Base-by-base conservation (phyloP, 92 coral and sea anemone genomes). In the Hydrozoanthus gracilis region DNA sequence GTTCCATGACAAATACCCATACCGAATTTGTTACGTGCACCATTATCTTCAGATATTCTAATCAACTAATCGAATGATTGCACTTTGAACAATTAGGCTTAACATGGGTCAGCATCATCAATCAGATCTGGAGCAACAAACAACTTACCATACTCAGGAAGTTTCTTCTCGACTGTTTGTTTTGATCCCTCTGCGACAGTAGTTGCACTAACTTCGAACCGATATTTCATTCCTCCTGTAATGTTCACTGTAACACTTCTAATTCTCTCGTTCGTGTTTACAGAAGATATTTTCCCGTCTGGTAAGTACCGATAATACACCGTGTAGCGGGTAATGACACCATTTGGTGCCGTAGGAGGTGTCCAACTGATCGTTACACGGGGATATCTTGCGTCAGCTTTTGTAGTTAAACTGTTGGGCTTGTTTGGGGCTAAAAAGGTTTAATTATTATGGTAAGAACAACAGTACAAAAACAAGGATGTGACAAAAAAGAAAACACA, bases 161-260 rank as follows among this genome's bases (percentile, higher is more conserved):
- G 2, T 4, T 8, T 49, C 50, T 50, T 14, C 35, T 49, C 58
- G 20, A 14, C 20, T 5, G 13, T 7, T 47, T 11, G 7, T 16
- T 18, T 74, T 49, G 61, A 35, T 7, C 79, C 79, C 79, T 74
- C 79, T n/a, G 54, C 61, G 13, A 74, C 79, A 45, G 79, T 74
- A 13, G 79, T 74, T 56, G 62, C 79, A 10, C 35, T 48, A n/a
- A 74, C 58, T 5, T 74, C 55, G 17, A 74, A 74, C 47, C 44
- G 54, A 49, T 74, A 74, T 0, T 5, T 17, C 44, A 74, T 6
- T 2, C 79, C 79, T 8, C 71, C 71, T 17, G 44, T 66, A 6
- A 66, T 17, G 27, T 66, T 66, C 27, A 66, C 71, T 4, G 45
- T 66, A 66, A 66, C 8, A 17, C 4, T 20, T 12, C 6, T 12